phyloP scores from a whole-genome alignment of 2,113 vertebrate species.

The Glaucidium brasilianum region DNA sequence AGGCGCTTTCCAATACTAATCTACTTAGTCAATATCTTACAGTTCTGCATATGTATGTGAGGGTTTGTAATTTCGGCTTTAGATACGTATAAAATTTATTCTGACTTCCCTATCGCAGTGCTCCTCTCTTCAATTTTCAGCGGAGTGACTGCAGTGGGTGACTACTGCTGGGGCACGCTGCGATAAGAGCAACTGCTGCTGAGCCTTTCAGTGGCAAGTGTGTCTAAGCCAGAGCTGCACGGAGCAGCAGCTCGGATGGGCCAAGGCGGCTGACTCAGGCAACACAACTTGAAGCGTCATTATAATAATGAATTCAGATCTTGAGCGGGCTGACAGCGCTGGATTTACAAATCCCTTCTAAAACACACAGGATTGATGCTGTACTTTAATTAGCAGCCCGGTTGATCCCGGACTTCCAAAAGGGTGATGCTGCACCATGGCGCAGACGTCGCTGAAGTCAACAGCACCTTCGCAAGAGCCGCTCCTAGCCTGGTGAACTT shows the following conservation, averaged over 20 bases:
- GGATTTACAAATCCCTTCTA: conserved; percentile 12
- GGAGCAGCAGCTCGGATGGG: background rate
- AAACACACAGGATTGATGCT: conserved; percentile 9
- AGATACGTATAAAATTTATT: conserved; percentile 32
- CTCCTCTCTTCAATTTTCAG: background rate
- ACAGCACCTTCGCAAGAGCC: background rate
- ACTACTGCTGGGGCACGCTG: background rate
- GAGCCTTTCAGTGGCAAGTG: background rate
- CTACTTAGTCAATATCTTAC: conserved; percentile 44
- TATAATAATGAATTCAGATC: conserved; percentile 34
- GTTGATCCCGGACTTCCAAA: background rate
- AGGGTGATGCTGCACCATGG: background rate
- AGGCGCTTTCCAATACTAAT: conserved; percentile 49
- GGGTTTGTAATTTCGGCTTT: conserved; percentile 42
- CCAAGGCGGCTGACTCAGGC: background rate
- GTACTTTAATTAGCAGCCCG: background rate
- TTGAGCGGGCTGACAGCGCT: background rate
- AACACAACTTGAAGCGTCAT: conserved; percentile 18
- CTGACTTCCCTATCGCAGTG: background rate
- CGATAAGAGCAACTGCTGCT: background rate
- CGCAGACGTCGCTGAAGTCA: background rate
- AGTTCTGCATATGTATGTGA: conserved; percentile 42
- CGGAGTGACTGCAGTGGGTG: background rate
- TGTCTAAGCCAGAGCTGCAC: background rate
- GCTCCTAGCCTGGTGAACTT: background rate